phyloP scores from a whole-genome alignment of 2,113 vertebrate species.

The Melanerpes aurifrons region DNA sequence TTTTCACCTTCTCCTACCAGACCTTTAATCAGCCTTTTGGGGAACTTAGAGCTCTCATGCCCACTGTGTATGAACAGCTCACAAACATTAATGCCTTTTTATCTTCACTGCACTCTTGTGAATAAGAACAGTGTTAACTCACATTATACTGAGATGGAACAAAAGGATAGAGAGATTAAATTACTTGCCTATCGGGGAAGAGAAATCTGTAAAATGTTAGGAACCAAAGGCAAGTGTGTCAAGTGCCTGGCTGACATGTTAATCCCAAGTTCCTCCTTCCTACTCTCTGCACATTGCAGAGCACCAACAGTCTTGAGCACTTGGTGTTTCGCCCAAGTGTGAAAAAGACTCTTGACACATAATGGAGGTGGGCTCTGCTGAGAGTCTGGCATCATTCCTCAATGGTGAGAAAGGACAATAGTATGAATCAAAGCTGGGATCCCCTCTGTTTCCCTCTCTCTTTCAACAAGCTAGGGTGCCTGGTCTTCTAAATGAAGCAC shows the following conservation, averaged over 20 bases:
- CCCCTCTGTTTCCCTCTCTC: background rate
- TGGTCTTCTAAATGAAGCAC: conserved; percentile 33
- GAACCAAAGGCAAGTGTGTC: background rate
- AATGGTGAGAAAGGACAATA: background rate
- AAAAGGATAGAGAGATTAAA: conserved; percentile 6
- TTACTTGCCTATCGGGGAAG: background rate
- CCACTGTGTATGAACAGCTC: background rate
- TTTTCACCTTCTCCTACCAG: background rate
- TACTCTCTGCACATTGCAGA: background rate
- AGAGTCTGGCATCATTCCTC: background rate
- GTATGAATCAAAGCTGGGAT: background rate
- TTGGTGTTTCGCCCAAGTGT: rapidly evolving
- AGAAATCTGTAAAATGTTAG: background rate
- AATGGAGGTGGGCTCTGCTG: background rate
- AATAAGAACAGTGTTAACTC: background rate
- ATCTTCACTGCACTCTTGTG: background rate
- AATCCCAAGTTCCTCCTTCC: background rate
- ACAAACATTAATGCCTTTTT: conserved; percentile 7
- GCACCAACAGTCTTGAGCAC: background rate
- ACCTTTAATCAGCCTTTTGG: conserved; percentile 15
- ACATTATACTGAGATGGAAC: background rate
- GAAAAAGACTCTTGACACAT: background rate
- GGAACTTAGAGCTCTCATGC: background rate
- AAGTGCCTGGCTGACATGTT: rapidly evolving
- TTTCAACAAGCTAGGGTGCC: background rate